Percentiles rank a stretch among this genome's conserved stretches.
phyloP scores from a whole-genome alignment of 2,797 vertebrate genomes.

The Microchirus variegatus region DNA sequence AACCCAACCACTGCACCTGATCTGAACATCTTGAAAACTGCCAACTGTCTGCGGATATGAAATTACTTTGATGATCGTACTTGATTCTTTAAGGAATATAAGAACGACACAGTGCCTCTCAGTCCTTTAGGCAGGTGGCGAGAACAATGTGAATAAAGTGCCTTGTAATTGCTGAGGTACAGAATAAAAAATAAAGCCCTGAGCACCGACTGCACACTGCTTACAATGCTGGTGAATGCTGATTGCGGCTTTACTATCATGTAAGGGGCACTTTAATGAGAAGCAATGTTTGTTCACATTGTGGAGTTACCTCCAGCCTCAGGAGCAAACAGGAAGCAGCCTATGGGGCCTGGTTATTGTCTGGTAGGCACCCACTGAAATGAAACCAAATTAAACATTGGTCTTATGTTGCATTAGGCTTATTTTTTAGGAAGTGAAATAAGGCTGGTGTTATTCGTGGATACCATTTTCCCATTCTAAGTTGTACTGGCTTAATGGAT shows the following conservation, averaged over 20 bases:
- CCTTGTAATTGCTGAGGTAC: conserved; percentile 52
- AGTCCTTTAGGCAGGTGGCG: conserved; percentile 31
- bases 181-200: conserved; percentile 33
- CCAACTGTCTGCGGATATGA: conserved; percentile 52
- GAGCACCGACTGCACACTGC: conserved; percentile 27
- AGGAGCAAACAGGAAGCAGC: conserved; percentile 53
- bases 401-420: conserved; percentile 13
- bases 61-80: conserved; percentile 54
- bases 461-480: conserved; percentile 2
- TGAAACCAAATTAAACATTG: conserved; percentile 39
- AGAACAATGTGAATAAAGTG: conserved; percentile 18
- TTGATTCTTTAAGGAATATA: conserved; percentile 41
- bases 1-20: conserved; percentile 58
- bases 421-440: conserved; percentile 26
- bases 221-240: conserved; percentile 31
- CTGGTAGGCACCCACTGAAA: conserved; percentile 22
- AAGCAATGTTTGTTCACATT: conserved; percentile 50
- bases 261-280: conserved; percentile 51
- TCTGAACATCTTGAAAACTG: conserved; percentile 49
- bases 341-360: conserved; percentile 43
- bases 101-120: conserved; percentile 30
- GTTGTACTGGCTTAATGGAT: conserved; percentile 12
- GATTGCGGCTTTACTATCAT: conserved; percentile 35
- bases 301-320: conserved; percentile 49
- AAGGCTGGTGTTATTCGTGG: conserved; percentile 4